Conservation (phyloP, 2,888 invertebrate species). For the Yponomeuta sedellus region DNA sequence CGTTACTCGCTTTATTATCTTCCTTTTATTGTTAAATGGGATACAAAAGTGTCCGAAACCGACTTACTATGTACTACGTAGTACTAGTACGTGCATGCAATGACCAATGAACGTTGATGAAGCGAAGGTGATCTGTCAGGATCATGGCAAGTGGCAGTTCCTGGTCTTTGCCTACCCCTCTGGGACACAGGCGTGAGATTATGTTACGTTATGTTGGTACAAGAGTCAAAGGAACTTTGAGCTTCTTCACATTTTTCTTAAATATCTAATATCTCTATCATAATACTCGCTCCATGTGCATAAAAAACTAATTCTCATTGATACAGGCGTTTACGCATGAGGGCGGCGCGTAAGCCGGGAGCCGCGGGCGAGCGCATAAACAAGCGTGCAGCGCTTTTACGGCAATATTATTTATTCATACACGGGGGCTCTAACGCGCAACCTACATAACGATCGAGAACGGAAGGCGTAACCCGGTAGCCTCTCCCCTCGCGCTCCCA, state of each 20-base stretch:
- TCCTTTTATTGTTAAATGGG: neutral
- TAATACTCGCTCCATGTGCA: neutral
- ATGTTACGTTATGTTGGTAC: no score
- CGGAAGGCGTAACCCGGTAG: slow-evolving; percentile 76
- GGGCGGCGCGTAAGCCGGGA: slow-evolving; percentile 63
- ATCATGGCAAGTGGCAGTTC: no score
- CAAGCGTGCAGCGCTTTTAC: slow-evolving; percentile 45
- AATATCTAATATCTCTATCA: neutral
- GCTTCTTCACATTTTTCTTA: slow-evolving; percentile 7
- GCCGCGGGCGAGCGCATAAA: slow-evolving; percentile 31
- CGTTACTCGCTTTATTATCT: neutral
- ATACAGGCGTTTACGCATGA: slow-evolving; percentile 17
- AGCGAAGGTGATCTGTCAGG: no score
- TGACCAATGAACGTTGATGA: no score
- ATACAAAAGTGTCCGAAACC: no score
- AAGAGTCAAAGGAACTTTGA: neutral
- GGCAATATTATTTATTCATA: slow-evolving; percentile 69
- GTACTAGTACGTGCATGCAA: no score
- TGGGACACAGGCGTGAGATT: no score
- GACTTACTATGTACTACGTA: no score
- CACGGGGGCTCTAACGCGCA: slow-evolving; percentile 67
- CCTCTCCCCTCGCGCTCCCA: slow-evolving; percentile 61
- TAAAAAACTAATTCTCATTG: neutral
- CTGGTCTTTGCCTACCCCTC: no score
- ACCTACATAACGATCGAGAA: slow-evolving; percentile 73